A percentile compares a stretch with the other conserved stretches of the same genome.
Evolutionary conservation across 2,888 invertebrate species (phyloP).

Genomic region (Agrypnus murinus): DNA sequence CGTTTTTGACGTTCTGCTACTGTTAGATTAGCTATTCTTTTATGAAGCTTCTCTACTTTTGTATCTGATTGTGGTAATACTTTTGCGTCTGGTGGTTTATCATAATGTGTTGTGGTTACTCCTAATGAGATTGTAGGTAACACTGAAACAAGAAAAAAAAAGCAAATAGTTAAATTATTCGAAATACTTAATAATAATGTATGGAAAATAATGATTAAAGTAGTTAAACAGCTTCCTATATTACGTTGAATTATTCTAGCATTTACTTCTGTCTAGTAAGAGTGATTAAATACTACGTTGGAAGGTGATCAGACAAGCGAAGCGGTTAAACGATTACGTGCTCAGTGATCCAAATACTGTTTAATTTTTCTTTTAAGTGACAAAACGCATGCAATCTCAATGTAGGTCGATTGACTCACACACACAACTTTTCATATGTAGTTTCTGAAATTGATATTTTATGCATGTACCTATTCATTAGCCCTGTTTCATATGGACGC

Average conservation of each 20-base stretch:
- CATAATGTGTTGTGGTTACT: slow-evolving; percentile 67
- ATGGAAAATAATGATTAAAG: neutral
- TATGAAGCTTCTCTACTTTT: slow-evolving; percentile 57
- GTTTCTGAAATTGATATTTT: no score
- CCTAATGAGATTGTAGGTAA: slow-evolving; percentile 54
- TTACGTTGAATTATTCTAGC: neutral
- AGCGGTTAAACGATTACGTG: neutral
- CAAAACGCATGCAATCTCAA: slow-evolving; percentile 3
- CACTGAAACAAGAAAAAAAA: slow-evolving; percentile 56
- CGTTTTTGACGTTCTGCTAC: slow-evolving; percentile 83
- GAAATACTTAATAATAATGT: neutral
- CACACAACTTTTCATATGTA: no score
- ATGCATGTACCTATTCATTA: no score
- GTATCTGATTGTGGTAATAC: slow-evolving; percentile 52
- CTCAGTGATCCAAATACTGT: slow-evolving; percentile 4
- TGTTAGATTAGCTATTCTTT: slow-evolving; percentile 65
- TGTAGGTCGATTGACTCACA: slow-evolving; percentile 17
- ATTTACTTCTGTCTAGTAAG: slow-evolving; percentile 3
- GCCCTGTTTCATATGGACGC: no score
- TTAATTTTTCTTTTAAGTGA: neutral
- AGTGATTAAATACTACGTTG: neutral
- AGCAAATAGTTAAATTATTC: neutral
- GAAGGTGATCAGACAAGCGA: neutral
- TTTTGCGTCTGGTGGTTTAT: slow-evolving; percentile 63
- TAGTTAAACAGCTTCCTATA: slow-evolving; percentile 8